Evolutionary conservation across 2,888 invertebrate genomes (phyloP), one percentile per base, ranked within the genome.

Genomic region (Cenopis cana): DNA sequence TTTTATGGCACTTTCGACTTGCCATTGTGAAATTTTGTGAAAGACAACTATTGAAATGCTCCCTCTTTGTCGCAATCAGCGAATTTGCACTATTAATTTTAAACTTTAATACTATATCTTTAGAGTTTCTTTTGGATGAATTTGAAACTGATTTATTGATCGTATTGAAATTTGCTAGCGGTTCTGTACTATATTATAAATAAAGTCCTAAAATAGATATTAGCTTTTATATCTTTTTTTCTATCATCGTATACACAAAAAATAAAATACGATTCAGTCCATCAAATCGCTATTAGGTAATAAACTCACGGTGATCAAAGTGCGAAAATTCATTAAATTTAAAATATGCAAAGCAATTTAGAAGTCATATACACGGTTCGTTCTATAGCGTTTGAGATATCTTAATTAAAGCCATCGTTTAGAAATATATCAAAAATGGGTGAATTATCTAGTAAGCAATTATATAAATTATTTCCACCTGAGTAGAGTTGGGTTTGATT

Each of bases 391-490:
- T 49, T 65, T 54, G 54, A 56, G 17, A 50, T 70, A 54, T 41
- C 70, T 70, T 66, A 66, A 70, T 70, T 66, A 70, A 60, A 71
- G 69, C 74, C 71, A 68, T 75, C 66, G 68, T 74, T 74, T 62
- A 64, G 60, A 74, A 73, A 57, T 72, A 66, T 67, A 55, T 61
- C 68, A 69, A 60, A 60, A 70, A 71, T 66, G 60, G 65, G 69
- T 61, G 69, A 71, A 74, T 74, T 69, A 56, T 38, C 69, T 65
- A 72, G 74, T 74, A 64, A 71, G 73, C 69, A 73, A 75, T 75
- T 75, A 75, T 74, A 74, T 52, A 74, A 74, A 75, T 76, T 72
- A 70, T 73, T 74, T 74, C 74, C 75, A 77, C 65, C 72, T 68
- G 73, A 74, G 70, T 71, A 64, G 72, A 73, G 73, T 75, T 73